These are phyloP conservation scores for Myodes glareolus DNA, from an alignment of 2,113 vertebrate species.

Conservation along the genomic window DNA sequence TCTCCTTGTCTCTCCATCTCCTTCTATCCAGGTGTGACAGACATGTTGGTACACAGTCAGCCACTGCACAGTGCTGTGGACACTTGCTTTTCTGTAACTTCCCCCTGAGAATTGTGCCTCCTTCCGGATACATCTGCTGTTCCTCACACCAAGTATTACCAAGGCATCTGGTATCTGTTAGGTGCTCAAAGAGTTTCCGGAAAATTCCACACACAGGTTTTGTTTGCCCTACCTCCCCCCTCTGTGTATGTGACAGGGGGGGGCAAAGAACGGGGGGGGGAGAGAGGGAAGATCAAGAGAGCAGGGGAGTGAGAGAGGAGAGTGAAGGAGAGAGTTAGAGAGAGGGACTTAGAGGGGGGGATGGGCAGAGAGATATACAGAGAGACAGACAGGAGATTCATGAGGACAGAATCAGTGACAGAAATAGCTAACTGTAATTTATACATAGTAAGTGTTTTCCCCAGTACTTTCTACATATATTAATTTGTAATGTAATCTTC, in stretches of 20 bases:
- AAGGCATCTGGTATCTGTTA: not conserved
- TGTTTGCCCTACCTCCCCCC: too few species aligned
- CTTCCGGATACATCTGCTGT: not conserved
- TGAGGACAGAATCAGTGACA: not conserved
- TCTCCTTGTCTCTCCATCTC: not conserved
- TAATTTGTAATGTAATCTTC: constrained; percentile 55
- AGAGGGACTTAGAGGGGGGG: not conserved
- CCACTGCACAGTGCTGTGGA: not conserved
- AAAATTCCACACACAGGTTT: not conserved
- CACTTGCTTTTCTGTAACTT: not conserved
- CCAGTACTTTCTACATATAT: constrained; percentile 46
- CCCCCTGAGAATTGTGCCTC: not conserved
- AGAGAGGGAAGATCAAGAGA: not conserved
- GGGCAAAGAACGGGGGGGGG: not conserved
- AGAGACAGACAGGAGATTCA: not conserved
- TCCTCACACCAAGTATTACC: not conserved
- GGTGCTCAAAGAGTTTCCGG: not conserved
- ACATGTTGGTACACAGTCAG: not conserved
- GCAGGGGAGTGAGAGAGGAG: not conserved
- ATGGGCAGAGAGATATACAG: not conserved
- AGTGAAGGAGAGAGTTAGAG: not conserved
- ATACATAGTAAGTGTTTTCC: constrained; percentile 8
- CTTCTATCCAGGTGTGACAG: too few species aligned
- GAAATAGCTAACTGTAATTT: constrained; percentile 35
- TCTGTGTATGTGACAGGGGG: not conserved